Evolutionary conservation across 2,888 invertebrate genomes (phyloP).

Genomic region (Epirrhoe alternata): DNA sequence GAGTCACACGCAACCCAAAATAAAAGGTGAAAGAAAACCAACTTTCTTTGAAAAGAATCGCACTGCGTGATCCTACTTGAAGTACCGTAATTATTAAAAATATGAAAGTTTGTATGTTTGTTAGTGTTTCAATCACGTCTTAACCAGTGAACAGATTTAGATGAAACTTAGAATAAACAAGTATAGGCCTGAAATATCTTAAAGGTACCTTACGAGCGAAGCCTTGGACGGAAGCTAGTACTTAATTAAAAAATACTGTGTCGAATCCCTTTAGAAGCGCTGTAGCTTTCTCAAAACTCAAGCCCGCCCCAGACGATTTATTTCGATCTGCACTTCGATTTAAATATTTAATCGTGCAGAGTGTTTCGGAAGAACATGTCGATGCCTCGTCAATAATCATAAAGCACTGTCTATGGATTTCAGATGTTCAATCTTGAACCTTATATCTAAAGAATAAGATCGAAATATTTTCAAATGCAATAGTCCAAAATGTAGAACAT

Average conservation of each 20-base stretch:
- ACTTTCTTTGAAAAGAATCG: neutral
- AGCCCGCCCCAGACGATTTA: conserved; percentile 21
- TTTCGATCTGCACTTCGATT: conserved; percentile 27
- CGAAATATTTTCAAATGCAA: neutral
- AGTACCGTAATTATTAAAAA: too few relatives aligned
- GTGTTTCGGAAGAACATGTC: conserved; percentile 48
- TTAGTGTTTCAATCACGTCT: too few relatives aligned
- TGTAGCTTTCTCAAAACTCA: neutral
- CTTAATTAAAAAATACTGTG: neutral
- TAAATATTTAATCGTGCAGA: conserved; percentile 43
- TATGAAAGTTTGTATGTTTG: too few relatives aligned
- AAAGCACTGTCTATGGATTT: conserved; percentile 36
- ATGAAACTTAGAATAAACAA: too few relatives aligned
- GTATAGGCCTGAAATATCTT: too few relatives aligned
- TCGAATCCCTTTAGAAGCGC: neutral
- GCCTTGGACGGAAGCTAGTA: neutral
- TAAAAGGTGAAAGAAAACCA: neutral
- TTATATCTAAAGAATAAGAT: neutral
- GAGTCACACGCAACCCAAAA: neutral
- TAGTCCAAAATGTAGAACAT: neutral
- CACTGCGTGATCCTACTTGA: neutral
- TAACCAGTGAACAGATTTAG: too few relatives aligned
- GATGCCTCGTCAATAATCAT: conserved; percentile 52
- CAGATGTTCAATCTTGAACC: conserved; percentile 10
- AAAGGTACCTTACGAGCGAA: neutral